Evolutionary conservation across 2,888 invertebrate genomes (phyloP).

Genomic region (Koerneria pararmatus): DNA sequence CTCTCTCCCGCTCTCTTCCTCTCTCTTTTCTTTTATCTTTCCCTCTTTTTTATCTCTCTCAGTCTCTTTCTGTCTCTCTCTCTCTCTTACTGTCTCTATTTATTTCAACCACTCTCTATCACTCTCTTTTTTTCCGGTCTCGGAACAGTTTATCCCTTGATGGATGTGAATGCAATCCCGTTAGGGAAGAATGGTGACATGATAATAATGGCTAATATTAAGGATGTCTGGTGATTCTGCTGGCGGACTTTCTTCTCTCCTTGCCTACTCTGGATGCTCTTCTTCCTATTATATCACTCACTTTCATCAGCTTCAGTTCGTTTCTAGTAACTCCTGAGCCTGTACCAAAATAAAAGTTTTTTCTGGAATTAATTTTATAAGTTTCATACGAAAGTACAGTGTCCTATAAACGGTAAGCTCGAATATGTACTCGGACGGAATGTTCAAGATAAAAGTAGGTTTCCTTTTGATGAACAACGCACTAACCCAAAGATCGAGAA

Average conservation of each 20-base stretch:
- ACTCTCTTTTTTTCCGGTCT: too few relatives aligned
- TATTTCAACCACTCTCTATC: too few relatives aligned
- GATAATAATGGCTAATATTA: background rate
- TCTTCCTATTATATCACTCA: conserved; percentile 42
- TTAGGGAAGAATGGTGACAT: background rate
- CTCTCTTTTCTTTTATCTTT: background rate
- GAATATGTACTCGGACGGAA: too few relatives aligned
- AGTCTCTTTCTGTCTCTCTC: background rate
- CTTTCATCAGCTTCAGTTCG: conserved; percentile 38
- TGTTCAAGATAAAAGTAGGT: too few relatives aligned
- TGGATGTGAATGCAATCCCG: background rate
- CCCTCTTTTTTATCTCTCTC: background rate
- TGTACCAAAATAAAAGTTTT: too few relatives aligned
- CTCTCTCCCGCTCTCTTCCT: background rate
- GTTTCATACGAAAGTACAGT: too few relatives aligned
- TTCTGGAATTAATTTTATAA: too few relatives aligned
- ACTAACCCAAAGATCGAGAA: too few relatives aligned
- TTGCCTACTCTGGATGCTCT: conserved; percentile 39
- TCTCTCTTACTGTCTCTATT: background rate
- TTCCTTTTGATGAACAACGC: too few relatives aligned
- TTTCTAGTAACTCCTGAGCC: too few relatives aligned
- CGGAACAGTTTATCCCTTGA: too few relatives aligned
- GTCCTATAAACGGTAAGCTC: too few relatives aligned
- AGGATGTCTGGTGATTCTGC: conserved; percentile 14
- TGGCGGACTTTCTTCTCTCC: conserved; percentile 24